These are phyloP conservation scores for Acanthiza pusilla DNA, from an alignment of 2,797 vertebrate species.

Conservation along the genomic window DNA sequence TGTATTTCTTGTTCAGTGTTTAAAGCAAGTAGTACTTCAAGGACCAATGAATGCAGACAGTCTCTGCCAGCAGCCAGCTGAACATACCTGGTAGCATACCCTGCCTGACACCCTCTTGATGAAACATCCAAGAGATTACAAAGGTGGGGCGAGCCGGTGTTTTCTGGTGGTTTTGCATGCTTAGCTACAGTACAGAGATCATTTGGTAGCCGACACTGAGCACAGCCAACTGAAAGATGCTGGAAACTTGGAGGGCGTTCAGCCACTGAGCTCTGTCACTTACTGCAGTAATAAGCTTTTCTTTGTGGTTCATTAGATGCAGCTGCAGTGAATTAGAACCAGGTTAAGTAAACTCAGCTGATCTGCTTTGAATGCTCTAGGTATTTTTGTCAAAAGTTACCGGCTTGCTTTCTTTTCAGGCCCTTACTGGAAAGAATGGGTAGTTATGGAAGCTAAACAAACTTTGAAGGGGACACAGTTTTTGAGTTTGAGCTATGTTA, in stretches of 20 bases:
- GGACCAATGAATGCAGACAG: not conserved
- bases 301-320: not conserved
- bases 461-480: not conserved
- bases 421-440: not conserved
- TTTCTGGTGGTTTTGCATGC: not conserved
- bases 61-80: not conserved
- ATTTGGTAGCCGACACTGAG: not conserved
- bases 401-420: not conserved
- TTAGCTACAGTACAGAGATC: not conserved
- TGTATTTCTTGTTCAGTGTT: rapidly evolving
- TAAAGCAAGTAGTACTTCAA: not conserved
- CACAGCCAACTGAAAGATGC: not conserved
- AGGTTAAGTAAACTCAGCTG: not conserved
- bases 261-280: not conserved
- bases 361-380: not conserved
- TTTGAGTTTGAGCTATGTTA: not conserved
- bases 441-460: not conserved
- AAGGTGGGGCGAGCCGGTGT: rapidly evolving
- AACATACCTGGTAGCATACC: rapidly evolving
- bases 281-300: not conserved
- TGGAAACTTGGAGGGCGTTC: not conserved
- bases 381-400: not conserved
- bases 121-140: not conserved
- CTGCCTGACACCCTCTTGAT: not conserved
- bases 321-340: not conserved